phyloP scores from a whole-genome alignment of 2,797 vertebrate genomes.

The Onychomys leucogaster region DNA sequence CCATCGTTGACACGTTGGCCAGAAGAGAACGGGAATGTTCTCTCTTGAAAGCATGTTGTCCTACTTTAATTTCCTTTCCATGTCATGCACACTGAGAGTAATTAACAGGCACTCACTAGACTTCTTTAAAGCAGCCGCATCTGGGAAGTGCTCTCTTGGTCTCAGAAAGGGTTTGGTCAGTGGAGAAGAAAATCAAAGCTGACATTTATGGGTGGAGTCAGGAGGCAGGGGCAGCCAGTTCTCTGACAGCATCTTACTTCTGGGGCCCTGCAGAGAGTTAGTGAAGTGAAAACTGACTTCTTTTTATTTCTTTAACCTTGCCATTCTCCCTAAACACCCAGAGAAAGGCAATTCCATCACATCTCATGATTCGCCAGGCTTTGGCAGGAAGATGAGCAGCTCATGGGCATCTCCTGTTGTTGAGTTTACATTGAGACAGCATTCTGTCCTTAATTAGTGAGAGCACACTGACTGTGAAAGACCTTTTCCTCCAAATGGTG shows the following conservation, averaged over 20 bases:
- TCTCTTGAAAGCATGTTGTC: conserved; percentile 41
- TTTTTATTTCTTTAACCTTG: conserved; percentile 62
- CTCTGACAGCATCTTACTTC: conserved; percentile 45
- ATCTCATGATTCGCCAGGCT: background rate
- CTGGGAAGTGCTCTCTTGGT: conserved; percentile 55
- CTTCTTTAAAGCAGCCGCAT: conserved; percentile 52
- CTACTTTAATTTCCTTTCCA: conserved; percentile 5
- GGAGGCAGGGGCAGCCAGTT: background rate
- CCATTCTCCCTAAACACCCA: background rate
- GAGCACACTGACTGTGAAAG: conserved; percentile 41
- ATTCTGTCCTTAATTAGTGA: conserved; percentile 67
- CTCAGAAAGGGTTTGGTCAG: conserved; percentile 46
- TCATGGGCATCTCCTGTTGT: background rate
- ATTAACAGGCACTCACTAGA: conserved; percentile 56
- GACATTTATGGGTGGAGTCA: conserved; percentile 48
- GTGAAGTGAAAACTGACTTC: conserved; percentile 24
- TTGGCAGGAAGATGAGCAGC: background rate
- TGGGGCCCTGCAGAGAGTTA: background rate
- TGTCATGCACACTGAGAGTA: conserved; percentile 55
- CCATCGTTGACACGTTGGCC: background rate
- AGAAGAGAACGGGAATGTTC: conserved; percentile 16
- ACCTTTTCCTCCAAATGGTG: conserved; percentile 50
- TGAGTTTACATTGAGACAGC: conserved; percentile 63
- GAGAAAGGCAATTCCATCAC: conserved; percentile 44
- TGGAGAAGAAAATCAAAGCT: conserved; percentile 70